Evolutionary conservation across 2,113 vertebrate genomes (phyloP).

Genomic region (Lophotis ruficrista): DNA sequence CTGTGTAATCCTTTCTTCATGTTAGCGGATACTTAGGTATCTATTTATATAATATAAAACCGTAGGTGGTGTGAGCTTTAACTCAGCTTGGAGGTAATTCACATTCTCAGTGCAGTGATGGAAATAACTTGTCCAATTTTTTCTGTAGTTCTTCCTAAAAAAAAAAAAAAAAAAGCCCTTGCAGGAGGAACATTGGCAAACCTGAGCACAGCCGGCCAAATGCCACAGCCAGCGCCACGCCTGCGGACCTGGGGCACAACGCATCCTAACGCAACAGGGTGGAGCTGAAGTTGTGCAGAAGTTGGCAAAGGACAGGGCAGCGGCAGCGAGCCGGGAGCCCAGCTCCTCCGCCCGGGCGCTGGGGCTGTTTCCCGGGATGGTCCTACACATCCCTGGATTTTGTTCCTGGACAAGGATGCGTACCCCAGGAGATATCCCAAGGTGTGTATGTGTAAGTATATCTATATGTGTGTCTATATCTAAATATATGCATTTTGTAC

Average conservation of each 20-base stretch:
- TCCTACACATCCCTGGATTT: accelerated
- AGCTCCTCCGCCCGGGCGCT: too few relatives aligned
- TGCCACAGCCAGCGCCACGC: neutral
- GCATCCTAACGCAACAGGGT: neutral
- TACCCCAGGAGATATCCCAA: too few relatives aligned
- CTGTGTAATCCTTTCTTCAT: neutral
- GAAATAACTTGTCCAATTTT: neutral
- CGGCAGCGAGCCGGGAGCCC: too few relatives aligned
- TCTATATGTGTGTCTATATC: too few relatives aligned
- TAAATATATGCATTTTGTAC: neutral
- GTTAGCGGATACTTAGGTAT: neutral
- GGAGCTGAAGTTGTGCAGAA: too few relatives aligned
- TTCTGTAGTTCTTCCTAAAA: neutral
- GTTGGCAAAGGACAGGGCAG: neutral
- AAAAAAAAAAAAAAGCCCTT: neutral
- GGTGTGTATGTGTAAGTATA: accelerated
- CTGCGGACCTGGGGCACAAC: neutral
- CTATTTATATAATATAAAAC: neutral
- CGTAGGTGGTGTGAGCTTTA: neutral
- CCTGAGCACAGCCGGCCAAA: neutral
- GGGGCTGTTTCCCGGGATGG: too few relatives aligned
- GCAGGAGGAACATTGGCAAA: neutral
- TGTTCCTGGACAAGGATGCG: neutral
- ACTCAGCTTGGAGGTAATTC: neutral
- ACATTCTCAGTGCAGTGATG: neutral